Conservation (phyloP, 2,797 vertebrate genomes). For the Sebastes diaconus region DNA sequence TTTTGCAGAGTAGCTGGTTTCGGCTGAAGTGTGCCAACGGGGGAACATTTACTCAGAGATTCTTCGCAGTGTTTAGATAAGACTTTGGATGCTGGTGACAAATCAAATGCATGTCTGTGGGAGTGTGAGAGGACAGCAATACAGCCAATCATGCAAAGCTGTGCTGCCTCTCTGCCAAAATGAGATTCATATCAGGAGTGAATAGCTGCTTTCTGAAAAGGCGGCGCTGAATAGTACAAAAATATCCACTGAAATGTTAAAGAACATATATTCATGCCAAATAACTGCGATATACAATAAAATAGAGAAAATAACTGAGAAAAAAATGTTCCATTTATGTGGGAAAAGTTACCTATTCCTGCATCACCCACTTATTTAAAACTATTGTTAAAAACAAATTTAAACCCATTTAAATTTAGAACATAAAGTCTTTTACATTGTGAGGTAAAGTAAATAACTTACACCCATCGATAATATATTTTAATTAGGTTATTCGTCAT, state of each 20-base stretch:
- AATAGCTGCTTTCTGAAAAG: conserved; percentile 61
- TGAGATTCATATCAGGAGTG: conserved; percentile 79
- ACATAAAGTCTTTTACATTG: too few species aligned
- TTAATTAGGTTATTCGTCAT: background rate
- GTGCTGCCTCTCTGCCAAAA: conserved; percentile 74
- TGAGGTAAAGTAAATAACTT: background rate
- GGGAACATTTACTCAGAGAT: conserved; percentile 79
- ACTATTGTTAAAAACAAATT: background rate
- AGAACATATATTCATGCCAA: conserved; percentile 37
- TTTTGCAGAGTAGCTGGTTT: conserved; percentile 74
- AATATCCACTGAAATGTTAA: conserved; percentile 58
- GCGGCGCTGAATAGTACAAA: conserved; percentile 43
- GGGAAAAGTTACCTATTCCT: background rate
- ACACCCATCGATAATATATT: background rate
- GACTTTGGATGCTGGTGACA: conserved; percentile 79
- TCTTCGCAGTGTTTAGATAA: conserved; percentile 77
- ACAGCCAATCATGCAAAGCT: conserved; percentile 83
- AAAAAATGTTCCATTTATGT: background rate
- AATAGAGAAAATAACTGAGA: conserved; percentile 6
- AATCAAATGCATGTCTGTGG: conserved; percentile 79
- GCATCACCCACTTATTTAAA: background rate
- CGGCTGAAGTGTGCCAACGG: conserved; percentile 69
- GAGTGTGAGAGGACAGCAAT: conserved; percentile 71
- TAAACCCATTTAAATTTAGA: too few species aligned
- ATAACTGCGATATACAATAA: conserved; percentile 27